Base-by-base conservation (phyloP, 2,888 invertebrate species). In the Saturnia pavonia region DNA sequence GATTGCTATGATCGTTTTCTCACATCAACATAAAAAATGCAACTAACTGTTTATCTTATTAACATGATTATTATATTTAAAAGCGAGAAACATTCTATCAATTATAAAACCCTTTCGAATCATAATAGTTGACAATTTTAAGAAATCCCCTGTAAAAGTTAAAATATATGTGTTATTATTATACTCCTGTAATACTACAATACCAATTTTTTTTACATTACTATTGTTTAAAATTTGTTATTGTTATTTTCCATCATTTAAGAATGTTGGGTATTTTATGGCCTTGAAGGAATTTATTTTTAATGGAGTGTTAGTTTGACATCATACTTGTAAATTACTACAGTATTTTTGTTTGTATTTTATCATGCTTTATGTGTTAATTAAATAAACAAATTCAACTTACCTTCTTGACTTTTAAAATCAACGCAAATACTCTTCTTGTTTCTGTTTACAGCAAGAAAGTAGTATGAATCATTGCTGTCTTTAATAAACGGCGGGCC, bases 351-450 rank as follows among this genome's bases (percentile, higher is more conserved):
- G 19, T 69, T 57, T 60, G 14, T 42, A 19, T 60, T 40, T 40
- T 12, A 54, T 51, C 34, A 70, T 48, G 6, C 12, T 60, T 25
- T 60, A 60, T 25, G 25, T 60, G 57, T 27, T 60, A 60, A 65
- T 54, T 42, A 34, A 14, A 70, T 42, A 40, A n/a, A n/a, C n/a
- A n/a, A 34, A 68, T 69, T 48, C n/a, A 40, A 71, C 89, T 87
- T 86, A 75, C 98, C 97, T 82, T 95, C 92, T 25, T 92, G 85
- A 3, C 94, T 93, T 85, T 98, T 98, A 51, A 99, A 91, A 90
- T 99, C 96, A 69, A 99, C 92, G 81, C 97, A 97, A 45, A 99
- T 92, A 88, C 99, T 99, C 88, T 97, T 97, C 90, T 99, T 99
- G 85, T 99, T 99, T 73, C 99, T 96, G 91, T 99, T 99, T 7